phyloP scores from a whole-genome alignment of 2,113 vertebrate genomes.

The Epinephelus lanceolatus region DNA sequence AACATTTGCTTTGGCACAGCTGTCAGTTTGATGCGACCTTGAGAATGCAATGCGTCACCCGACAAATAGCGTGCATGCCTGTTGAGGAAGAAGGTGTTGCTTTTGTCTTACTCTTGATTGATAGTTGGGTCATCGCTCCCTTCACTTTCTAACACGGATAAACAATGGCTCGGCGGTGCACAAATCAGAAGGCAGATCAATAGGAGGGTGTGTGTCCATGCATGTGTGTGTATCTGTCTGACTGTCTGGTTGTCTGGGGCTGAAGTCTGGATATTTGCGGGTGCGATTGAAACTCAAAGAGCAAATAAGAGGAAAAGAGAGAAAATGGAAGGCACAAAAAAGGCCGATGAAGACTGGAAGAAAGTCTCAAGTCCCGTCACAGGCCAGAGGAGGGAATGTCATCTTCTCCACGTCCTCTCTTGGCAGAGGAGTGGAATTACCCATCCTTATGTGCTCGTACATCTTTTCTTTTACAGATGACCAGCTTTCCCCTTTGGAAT shows the following conservation, averaged over 20 bases:
- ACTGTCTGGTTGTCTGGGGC: constrained; percentile 1
- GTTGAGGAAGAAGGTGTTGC: constrained; percentile 65
- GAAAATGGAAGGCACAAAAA: neutral
- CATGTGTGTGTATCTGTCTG: neutral
- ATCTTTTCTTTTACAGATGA: constrained; percentile 86
- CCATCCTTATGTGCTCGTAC: constrained; percentile 81
- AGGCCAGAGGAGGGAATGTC: constrained; percentile 77
- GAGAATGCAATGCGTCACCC: constrained; percentile 53
- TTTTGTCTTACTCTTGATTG: constrained; percentile 74
- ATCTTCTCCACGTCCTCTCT: constrained; percentile 61
- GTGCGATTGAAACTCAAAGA: constrained; percentile 42
- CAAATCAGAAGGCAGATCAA: constrained; percentile 66
- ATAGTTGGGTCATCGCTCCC: constrained; percentile 69
- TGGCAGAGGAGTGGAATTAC: constrained; percentile 79
- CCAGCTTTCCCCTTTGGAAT: constrained; percentile 81
- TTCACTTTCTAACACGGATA: constrained; percentile 56
- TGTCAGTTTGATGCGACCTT: constrained; percentile 78
- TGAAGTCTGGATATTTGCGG: constrained; percentile 28
- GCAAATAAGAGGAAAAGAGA: constrained; percentile 23
- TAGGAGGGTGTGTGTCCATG: constrained; percentile 11
- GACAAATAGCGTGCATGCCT: constrained; percentile 59
- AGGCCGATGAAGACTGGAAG: constrained; percentile 13
- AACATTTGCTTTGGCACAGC: constrained; percentile 79
- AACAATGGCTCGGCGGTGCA: constrained; percentile 36
- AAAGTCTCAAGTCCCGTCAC: constrained; percentile 70